phyloP scores from a whole-genome alignment of 2,888 invertebrate species.

The Lobophora halterata region DNA sequence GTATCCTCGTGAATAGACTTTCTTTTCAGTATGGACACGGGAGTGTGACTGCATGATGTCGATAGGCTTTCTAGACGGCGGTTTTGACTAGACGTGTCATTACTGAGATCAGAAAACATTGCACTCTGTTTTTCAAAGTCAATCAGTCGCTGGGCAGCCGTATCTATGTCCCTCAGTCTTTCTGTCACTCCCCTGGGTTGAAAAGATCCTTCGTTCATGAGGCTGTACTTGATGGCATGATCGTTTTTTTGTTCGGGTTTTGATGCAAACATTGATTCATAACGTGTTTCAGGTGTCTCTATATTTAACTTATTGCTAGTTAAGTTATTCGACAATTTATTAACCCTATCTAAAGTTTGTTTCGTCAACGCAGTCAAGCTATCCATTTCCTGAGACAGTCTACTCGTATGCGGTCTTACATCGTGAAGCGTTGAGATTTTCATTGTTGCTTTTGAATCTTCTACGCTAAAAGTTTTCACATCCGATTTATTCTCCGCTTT shows the following conservation, averaged over 20 bases:
- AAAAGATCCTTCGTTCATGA: slow-evolving; percentile 51
- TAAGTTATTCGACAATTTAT: slow-evolving; percentile 81
- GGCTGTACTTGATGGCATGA: slow-evolving; percentile 62
- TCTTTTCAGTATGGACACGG: slow-evolving; percentile 85
- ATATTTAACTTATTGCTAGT: slow-evolving; percentile 72
- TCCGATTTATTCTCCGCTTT: slow-evolving; percentile 48
- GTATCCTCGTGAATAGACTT: slow-evolving; percentile 81
- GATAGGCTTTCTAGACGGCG: slow-evolving; percentile 68
- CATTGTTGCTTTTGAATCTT: slow-evolving; percentile 48
- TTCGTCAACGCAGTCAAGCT: slow-evolving; percentile 83
- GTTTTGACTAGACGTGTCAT: slow-evolving; percentile 76
- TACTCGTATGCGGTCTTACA: slow-evolving; percentile 65
- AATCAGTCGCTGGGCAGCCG: slow-evolving; percentile 76
- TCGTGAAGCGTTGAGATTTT: slow-evolving; percentile 74
- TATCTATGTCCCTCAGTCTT: slow-evolving; percentile 75
- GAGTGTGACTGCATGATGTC: slow-evolving; percentile 66
- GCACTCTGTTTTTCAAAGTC: slow-evolving; percentile 79
- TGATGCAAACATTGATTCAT: slow-evolving; percentile 60
- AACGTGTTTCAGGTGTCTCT: slow-evolving; percentile 60
- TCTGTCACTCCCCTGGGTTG: slow-evolving; percentile 69
- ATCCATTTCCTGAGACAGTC: slow-evolving; percentile 82
- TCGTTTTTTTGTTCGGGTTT: slow-evolving; percentile 60
- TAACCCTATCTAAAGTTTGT: slow-evolving; percentile 85
- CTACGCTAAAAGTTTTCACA: slow-evolving; percentile 49
- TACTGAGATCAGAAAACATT: slow-evolving; percentile 79